Conservation (phyloP, 2,113 vertebrate genomes). For the Pseudorectes ferrugineus region DNA sequence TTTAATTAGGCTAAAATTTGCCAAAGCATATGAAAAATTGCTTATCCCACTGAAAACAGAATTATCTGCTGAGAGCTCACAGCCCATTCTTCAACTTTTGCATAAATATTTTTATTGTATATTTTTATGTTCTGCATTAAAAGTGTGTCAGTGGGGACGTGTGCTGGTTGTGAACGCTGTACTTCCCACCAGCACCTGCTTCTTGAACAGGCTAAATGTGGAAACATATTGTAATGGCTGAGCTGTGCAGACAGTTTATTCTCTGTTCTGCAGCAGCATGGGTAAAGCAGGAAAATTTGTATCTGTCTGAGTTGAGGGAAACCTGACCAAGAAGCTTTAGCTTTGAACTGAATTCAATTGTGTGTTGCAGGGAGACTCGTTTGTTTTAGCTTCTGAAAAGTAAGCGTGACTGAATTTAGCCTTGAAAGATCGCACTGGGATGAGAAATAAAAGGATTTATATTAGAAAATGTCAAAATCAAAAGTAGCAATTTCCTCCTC, state of each 20-base stretch:
- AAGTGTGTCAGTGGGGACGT: not conserved
- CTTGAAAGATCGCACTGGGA: not conserved
- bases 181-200: not conserved
- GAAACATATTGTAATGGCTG: not conserved
- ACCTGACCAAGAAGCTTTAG: not conserved
- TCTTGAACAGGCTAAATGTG: not conserved
- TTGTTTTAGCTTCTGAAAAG: not conserved
- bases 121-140: not conserved
- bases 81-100: not conserved
- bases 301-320: not conserved
- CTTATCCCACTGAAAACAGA: not conserved
- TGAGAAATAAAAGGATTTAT: not conserved
- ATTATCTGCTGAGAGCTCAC: not conserved
- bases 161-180: not conserved
- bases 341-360: not conserved
- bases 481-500: not conserved
- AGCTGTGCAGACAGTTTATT: not conserved
- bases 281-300: not conserved
- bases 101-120: conserved; percentile 11
- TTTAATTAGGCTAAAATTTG: conserved; percentile 39
- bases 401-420: not conserved
- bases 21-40: not conserved
- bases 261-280: not conserved
- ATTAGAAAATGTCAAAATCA: not conserved
- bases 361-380: not conserved